A percentile compares a stretch with the other conserved stretches of the same genome.
phyloP scores from a whole-genome alignment of 2,113 vertebrate species.

The Cariama cristata region DNA sequence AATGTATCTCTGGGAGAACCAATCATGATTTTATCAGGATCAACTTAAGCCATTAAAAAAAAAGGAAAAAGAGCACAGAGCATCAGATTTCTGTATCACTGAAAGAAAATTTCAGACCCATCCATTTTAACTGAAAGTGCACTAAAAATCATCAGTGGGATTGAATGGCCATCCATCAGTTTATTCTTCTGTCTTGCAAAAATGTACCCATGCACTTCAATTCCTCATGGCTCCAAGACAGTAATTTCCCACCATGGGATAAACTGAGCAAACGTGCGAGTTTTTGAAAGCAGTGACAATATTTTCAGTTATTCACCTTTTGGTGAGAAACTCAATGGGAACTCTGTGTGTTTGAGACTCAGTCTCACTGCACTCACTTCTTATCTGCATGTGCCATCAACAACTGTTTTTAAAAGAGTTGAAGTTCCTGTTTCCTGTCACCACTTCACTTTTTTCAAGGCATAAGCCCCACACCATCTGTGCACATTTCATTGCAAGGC shows the following conservation, averaged over 20 bases:
- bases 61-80: neutral
- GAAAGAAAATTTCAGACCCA: neutral
- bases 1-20: neutral
- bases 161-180: accelerated
- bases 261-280: neutral
- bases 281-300: neutral
- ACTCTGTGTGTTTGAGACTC: neutral
- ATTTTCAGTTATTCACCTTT: neutral
- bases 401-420: neutral
- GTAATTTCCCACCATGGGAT: neutral
- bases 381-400: neutral
- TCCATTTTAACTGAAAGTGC: neutral
- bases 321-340: neutral
- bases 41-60: neutral
- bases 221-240: neutral
- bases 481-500: neutral
- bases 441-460: neutral
- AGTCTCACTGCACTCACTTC: neutral
- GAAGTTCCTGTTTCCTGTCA: neutral
- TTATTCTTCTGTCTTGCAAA: neutral
- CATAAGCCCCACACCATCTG: neutral
- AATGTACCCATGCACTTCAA: neutral
- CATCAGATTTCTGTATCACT: neutral
- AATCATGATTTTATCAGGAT: neutral
- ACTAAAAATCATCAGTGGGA: neutral